Base-by-base conservation (phyloP, 2,113 vertebrate species). In the Pygoscelis adeliae region DNA sequence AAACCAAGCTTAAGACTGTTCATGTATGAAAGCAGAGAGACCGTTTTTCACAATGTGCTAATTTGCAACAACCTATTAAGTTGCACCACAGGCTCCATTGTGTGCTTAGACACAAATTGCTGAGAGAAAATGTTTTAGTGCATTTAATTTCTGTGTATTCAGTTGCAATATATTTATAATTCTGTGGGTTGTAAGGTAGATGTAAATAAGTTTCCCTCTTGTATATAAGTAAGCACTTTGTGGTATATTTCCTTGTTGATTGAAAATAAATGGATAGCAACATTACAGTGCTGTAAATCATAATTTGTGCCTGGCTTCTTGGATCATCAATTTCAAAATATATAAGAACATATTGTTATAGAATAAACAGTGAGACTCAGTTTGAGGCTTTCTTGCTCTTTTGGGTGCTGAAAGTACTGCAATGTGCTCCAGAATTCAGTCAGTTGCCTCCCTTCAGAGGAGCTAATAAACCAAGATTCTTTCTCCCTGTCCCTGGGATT, bases 141-240 rank as follows among this genome's bases (percentile, higher is more conserved):
- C 14, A 40, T 95, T 95, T 82, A 38, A 76, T 96, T 95, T 91
- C 73, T 32, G 1, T 49, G 17, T 53, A 69, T 91, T 94, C 87
- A 50, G 77, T 65, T 49, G 36, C 78, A 66, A 65, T 32, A n/a
- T 53, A 88, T 93, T 92, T 79, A 65, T 44, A 85, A 47, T 38
- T n/a, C 53, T 7, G 53, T 66, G 83, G 62, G 26, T 36, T 82
- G 40, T 0, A 1, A 82, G 72, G 58, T 13, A 84, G 73, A 76
- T 85, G 87, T 94, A 97, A 95, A 85, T 91, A 97, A 84, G 65
- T 85, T 96, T 96, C 62, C 67, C 78, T 46, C 23, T 66, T 58
- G 34, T 87, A 96, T 27, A 19, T 30, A 91, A 89, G 78, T 25
- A 80, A 91, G 62, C 25, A 10, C 50, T 94, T 93, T n/a, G 70